These are phyloP conservation scores for Falco biarmicus DNA, from an alignment of 2,797 vertebrate genomes.

Conservation along the genomic window DNA sequence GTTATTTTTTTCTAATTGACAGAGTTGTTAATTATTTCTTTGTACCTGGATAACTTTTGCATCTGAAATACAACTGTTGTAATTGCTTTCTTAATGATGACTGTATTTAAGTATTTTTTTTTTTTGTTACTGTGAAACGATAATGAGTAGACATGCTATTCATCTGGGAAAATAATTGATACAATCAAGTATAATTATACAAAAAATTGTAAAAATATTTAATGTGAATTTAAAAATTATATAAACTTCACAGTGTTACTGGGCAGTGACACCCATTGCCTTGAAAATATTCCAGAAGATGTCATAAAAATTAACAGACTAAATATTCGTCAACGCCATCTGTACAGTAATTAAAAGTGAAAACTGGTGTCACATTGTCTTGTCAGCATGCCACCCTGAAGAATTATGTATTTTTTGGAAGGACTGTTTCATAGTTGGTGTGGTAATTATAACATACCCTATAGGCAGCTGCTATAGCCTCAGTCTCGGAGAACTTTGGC, in stretches of 20 bases:
- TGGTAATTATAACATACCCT: constrained; percentile 81
- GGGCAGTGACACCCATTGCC: constrained; percentile 59
- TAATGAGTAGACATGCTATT: constrained; percentile 21
- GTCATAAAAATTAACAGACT: constrained; percentile 80
- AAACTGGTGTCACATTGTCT: constrained; percentile 78
- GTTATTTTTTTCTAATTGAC: not conserved
- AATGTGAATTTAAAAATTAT: constrained; percentile 44
- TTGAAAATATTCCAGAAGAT: constrained; percentile 73
- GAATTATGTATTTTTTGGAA: constrained; percentile 73
- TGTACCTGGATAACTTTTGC: constrained; percentile 29
- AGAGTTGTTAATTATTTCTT: constrained; percentile 17
- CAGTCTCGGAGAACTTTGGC: constrained; percentile 61
- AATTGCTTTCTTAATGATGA: not conserved
- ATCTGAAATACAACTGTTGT: constrained; percentile 6
- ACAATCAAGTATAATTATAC: constrained; percentile 31
- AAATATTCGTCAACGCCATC: constrained; percentile 81
- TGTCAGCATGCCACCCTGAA: constrained; percentile 77
- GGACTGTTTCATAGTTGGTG: constrained; percentile 55
- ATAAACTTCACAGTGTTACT: constrained; percentile 51
- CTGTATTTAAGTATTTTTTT: not conserved
- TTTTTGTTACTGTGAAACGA: not conserved
- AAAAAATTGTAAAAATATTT: constrained; percentile 64
- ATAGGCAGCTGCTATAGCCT: constrained; percentile 69
- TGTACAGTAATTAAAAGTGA: constrained; percentile 85
- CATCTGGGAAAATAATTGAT: constrained; percentile 52